These are phyloP conservation scores for Medauroidea extradentata DNA, from an alignment of 1,140 invertebrate species.

Conservation along the genomic window DNA sequence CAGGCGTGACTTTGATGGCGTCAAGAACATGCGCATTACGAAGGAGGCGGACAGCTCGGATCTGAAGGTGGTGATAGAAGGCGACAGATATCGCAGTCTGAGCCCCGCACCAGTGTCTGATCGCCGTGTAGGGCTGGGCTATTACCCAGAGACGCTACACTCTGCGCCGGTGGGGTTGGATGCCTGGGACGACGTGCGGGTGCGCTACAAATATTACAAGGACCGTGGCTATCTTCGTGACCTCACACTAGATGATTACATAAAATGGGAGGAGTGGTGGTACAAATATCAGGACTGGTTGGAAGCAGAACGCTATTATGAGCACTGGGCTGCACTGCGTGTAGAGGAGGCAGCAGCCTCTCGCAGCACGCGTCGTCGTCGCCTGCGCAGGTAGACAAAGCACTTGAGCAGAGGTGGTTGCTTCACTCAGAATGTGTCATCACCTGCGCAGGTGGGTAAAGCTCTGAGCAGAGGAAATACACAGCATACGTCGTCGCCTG, in stretches of 20 bases:
- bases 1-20: slow-evolving; percentile 63
- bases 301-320: slow-evolving; percentile 75
- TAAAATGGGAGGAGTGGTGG: slow-evolving; percentile 93
- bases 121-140: slow-evolving; percentile 42
- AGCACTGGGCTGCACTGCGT: slow-evolving; percentile 59
- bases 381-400: no score
- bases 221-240: slow-evolving; percentile 76
- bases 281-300: slow-evolving; percentile 89
- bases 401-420: no score
- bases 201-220: slow-evolving; percentile 82
- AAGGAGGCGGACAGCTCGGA: slow-evolving; percentile 58
- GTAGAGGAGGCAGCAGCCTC: neutral
- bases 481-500: no score
- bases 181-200: slow-evolving; percentile 79
- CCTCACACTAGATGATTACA: slow-evolving; percentile 73
- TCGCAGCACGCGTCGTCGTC: no score
- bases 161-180: slow-evolving; percentile 59
- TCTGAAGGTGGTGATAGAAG: slow-evolving; percentile 70
- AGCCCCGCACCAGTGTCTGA: slow-evolving; percentile 12
- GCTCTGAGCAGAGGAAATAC: no score
- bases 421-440: no score
- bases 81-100: slow-evolving; percentile 34
- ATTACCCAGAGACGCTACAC: slow-evolving; percentile 67
- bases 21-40: slow-evolving; percentile 73
- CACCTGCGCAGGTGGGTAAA: no score